Conservation (phyloP, 2,888 invertebrate species). For the Acheta domesticus region DNA sequence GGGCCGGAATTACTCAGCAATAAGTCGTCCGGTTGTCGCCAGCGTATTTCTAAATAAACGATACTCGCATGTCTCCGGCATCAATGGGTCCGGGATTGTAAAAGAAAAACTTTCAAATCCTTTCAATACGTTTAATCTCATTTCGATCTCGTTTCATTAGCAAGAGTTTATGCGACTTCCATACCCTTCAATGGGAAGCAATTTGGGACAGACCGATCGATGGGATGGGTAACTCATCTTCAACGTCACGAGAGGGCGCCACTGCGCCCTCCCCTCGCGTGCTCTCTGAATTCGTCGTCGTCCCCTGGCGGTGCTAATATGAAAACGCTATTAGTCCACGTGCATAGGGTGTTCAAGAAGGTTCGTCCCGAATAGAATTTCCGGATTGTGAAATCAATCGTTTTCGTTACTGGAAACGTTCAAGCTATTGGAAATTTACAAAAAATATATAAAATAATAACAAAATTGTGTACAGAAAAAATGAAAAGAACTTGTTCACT, state of each 20-base stretch:
- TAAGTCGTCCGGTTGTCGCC: neutral
- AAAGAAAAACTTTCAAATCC: conserved; percentile 18
- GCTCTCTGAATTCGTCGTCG: no score
- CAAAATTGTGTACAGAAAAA: no score
- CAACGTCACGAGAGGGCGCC: no score
- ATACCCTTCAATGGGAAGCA: neutral
- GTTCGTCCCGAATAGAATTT: no score
- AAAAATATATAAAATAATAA: no score
- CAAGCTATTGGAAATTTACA: no score
- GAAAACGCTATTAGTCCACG: conserved; percentile 6
- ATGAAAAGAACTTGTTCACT: no score
- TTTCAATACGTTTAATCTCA: neutral
- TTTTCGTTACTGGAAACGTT: no score
- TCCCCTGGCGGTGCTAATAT: neutral
- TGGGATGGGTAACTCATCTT: no score
- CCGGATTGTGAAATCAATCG: no score
- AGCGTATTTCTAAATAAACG: neutral
- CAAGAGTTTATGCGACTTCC: neutral
- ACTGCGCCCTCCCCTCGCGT: no score
- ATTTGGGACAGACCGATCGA: neutral
- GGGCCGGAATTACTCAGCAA: no score
- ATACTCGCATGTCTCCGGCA: neutral
- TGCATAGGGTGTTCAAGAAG: neutral
- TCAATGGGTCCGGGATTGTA: neutral
- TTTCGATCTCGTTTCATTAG: conserved; percentile 7